Evolutionary conservation across 2,797 vertebrate species (phyloP), one percentile per base, ranked within the genome.

Genomic region (Emydoidea blandingii): DNA sequence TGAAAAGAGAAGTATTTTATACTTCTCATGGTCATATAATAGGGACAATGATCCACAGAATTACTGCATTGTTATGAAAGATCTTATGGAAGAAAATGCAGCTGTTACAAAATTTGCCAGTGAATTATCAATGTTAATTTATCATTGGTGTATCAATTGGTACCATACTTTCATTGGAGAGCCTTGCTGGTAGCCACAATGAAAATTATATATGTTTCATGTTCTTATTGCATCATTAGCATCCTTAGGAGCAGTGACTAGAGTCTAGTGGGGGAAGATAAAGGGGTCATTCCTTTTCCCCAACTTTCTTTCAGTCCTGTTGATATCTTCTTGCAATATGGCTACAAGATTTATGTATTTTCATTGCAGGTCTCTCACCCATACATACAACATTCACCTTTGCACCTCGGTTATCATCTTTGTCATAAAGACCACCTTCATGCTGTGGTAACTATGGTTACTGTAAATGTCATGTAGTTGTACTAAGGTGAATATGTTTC

Each of bases 241-340:
- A 15, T 53, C 1, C 62, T 65, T 87, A 18, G 84, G 53, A 37
- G 34, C 21, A 50, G 8, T 4, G 4, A 79, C 53, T 29, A 78
- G 1, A 47, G 0, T 84, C 12, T 84, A 74, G 3, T 2, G 3
- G 2, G 2, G 34, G 12, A 84, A 82, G 5, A 52, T 47, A 8
- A 89, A 79, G 16, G 12, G 8, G 83, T 79, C 59, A 8, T 23
- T 0, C 68, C 5, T 27, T 76, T 76, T 76, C 72, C 37, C 72
- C 41, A 8, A 4, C 80, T 83, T 93, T 90, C 29, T 68, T 78
- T 12, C 81, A 31, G 25, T 56, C 65, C 10, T 18, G 6, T 49
- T 82, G 15, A 47, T 5, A 16, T 44, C 47, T 14, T 87, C 79
- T 6, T 5, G 5, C 2, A 29, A 18, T 25, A 3, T 86, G 1